These are phyloP conservation scores for Enteromius argenteus DNA, from an alignment of 2,797 vertebrate genomes.

Conservation along the genomic window DNA sequence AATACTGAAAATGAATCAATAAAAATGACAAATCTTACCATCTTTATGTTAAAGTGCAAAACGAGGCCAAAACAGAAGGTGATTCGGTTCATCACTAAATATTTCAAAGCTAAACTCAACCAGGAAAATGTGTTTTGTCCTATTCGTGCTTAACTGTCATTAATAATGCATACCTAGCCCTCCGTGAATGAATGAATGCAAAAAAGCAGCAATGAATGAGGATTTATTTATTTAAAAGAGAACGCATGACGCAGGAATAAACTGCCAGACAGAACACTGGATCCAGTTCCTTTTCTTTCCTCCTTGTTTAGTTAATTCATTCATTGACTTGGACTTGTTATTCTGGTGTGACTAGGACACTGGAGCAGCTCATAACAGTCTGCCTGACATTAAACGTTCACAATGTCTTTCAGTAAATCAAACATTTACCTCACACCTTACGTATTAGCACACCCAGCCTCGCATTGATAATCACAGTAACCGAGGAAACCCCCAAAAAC, in stretches of 20 bases:
- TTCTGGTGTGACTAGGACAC: constrained; percentile 2
- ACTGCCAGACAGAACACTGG: constrained; percentile 22
- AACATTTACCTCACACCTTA: constrained; percentile 19
- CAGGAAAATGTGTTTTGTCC: constrained; percentile 65
- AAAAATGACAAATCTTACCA: not conserved
- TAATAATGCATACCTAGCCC: constrained; percentile 69
- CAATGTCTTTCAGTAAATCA: constrained; percentile 11
- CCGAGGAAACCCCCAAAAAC: constrained; percentile 34
- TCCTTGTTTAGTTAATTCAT: constrained; percentile 14
- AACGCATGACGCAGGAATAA: not conserved
- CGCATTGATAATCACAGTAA: constrained; percentile 13
- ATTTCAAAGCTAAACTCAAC: constrained; percentile 69
- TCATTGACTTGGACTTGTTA: constrained; percentile 22
- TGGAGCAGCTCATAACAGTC: not conserved
- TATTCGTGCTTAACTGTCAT: constrained; percentile 68
- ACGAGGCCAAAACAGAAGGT: not conserved
- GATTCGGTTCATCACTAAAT: constrained; percentile 70
- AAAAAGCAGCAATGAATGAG: constrained; percentile 18
- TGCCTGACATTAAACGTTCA: not conserved
- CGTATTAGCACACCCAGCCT: constrained; percentile 3
- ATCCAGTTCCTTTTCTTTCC: constrained; percentile 9
- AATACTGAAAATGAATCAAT: not conserved
- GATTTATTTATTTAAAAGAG: constrained; percentile 30
- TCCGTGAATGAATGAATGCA: constrained; percentile 38
- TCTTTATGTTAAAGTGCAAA: not conserved